Percentiles rank a stretch among this genome's conserved stretches.
Conservation (phyloP, 1,140 invertebrate genomes). For the Achroia grisella region DNA sequence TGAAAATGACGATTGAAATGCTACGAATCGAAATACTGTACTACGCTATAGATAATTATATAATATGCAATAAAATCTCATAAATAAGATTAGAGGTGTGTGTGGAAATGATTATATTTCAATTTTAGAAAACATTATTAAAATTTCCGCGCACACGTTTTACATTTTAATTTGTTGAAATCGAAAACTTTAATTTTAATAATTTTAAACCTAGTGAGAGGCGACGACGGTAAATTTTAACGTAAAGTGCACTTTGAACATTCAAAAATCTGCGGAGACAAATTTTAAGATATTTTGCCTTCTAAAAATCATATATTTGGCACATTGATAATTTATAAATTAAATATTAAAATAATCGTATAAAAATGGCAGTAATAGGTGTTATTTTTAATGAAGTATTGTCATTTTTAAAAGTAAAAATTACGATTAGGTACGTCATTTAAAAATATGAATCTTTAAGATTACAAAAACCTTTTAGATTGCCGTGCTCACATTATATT, state of each 20-base stretch:
- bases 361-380: too few species aligned
- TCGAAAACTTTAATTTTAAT: constrained; percentile 37
- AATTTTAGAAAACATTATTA: constrained; percentile 10
- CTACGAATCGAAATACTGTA: constrained; percentile 64
- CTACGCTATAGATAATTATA: constrained; percentile 55
- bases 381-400: too few species aligned
- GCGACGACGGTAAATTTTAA: constrained; percentile 34
- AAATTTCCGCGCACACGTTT: constrained; percentile 24
- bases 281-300: constrained; percentile 3
- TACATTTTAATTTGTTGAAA: constrained; percentile 40
- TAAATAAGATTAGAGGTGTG: constrained; percentile 26
- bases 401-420: too few species aligned
- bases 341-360: too few species aligned
- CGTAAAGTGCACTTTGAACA: constrained; percentile 41
- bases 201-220: constrained; percentile 40
- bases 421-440: too few species aligned
- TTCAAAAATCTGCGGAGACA: constrained; percentile 5
- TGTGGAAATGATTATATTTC: constrained; percentile 20
- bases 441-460: too few species aligned
- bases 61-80: constrained; percentile 59
- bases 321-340: constrained; percentile 10
- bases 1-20: constrained; percentile 61
- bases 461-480: too few species aligned
- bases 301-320: constrained; percentile 13
- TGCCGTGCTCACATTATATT: too few species aligned